Percentiles rank a stretch among this genome's conserved stretches.
phyloP scores from a whole-genome alignment of 2,888 invertebrate genomes.

The Apamea monoglypha region DNA sequence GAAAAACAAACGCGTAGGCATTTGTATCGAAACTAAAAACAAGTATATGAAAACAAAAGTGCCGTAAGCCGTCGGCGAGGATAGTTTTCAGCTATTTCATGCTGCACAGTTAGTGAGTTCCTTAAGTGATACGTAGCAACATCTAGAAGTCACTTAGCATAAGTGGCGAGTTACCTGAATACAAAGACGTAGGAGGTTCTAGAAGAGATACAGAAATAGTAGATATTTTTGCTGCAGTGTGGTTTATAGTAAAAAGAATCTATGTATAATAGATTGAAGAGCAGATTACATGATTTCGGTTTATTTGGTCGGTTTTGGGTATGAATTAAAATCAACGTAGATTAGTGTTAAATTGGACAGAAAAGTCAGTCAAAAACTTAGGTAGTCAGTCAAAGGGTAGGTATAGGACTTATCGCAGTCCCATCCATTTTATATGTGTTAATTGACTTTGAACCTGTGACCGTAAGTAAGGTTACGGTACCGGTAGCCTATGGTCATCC shows the following conservation, averaged over 20 bases:
- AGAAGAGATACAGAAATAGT: slow-evolving; percentile 37
- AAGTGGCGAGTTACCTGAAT: slow-evolving; percentile 85
- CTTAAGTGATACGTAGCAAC: slow-evolving; percentile 57
- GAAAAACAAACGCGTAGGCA: slow-evolving; percentile 47
- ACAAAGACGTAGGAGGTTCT: slow-evolving; percentile 33
- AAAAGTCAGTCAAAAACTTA: too few species aligned
- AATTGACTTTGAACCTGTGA: too few species aligned
- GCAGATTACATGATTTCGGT: too few species aligned
- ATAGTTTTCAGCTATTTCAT: slow-evolving; percentile 65
- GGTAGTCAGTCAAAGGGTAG: too few species aligned
- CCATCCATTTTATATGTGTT: too few species aligned
- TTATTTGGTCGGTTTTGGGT: too few species aligned
- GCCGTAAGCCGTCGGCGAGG: slow-evolving; percentile 56
- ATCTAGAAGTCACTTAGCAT: slow-evolving; percentile 84
- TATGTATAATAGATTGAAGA: too few species aligned
- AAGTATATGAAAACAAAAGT: slow-evolving; percentile 69
- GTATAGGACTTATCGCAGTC: too few species aligned
- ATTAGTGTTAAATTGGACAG: too few species aligned
- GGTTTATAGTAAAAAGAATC: not conserved
- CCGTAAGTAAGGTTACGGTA: too few species aligned
- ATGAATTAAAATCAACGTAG: too few species aligned
- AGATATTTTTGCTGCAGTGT: not conserved
- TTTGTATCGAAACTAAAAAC: slow-evolving; percentile 61
- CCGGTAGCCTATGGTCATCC: too few species aligned
- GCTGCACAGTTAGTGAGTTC: slow-evolving; percentile 57